phyloP scores from a whole-genome alignment of 1,140 invertebrate genomes.

The Heterodera carotae region DNA sequence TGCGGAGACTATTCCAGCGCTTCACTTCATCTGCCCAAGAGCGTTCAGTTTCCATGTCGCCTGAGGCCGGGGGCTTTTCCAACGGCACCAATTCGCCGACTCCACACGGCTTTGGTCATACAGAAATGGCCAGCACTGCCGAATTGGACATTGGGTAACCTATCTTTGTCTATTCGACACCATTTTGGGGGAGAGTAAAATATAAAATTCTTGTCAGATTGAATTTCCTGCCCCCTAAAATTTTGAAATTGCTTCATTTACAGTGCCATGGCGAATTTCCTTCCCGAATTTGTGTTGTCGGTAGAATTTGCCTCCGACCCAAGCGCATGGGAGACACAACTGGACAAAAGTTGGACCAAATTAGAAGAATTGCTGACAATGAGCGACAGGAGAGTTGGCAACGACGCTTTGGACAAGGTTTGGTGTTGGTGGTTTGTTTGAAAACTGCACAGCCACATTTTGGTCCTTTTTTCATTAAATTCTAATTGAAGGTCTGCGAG shows the following conservation, averaged over 20 bases:
- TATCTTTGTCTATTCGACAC: neutral
- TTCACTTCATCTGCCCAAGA: neutral
- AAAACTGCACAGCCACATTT: too few species aligned
- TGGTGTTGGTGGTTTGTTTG: conserved; percentile 59
- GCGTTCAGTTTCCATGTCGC: neutral
- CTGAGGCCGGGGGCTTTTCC: neutral
- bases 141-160: neutral
- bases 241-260: neutral
- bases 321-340: conserved; percentile 72
- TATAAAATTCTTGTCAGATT: neutral
- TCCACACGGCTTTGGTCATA: neutral
- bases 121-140: neutral
- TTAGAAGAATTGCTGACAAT: conserved; percentile 78
- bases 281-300: neutral
- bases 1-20: neutral
- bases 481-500: conserved; percentile 84
- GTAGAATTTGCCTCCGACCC: conserved; percentile 62
- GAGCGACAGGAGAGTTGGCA: conserved; percentile 68
- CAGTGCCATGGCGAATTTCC: neutral
- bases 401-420: conserved; percentile 26
- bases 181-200: too few species aligned
- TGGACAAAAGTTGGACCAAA: conserved; percentile 91
- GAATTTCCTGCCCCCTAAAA: neutral
- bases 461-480: too few species aligned
- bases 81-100: neutral